Evolutionary conservation across 2,888 invertebrate species (phyloP), one percentile per base, ranked within the genome.

Genomic region (Thumatha senex): DNA sequence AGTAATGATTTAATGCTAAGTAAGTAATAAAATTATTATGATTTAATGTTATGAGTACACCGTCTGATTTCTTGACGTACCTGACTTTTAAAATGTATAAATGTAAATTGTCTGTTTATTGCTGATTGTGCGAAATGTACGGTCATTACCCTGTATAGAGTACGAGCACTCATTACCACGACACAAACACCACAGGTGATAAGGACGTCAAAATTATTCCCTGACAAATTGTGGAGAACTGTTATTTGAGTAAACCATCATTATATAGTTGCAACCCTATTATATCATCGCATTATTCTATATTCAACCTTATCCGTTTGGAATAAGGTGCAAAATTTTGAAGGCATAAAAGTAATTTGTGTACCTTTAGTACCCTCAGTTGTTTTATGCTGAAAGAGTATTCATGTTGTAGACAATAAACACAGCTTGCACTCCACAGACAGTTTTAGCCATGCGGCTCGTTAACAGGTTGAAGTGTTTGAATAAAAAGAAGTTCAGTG

Each of bases 181-280:
- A 15, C 15, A 13, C 14, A 42, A 31, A 31, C 13, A 48, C 15
- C 13, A 24, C 33, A 24, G 18, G 18, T 24, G 18, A 24, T 48
- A 48, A 29, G 24, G 29, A 46, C 38, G 31, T 18, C 18, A 33
- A 46, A 46, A 34, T 30, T 42, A 53, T 54, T 51, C 53, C 34
- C 29, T 14, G 35, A 29, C 35, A 29, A 69, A 67, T 33, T 12
- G 12, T 13, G 24, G 13, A 36, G 18, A 24, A 4, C 18, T 43
- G 44, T 30, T 14, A 38, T 45, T 73, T 67, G 72, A 72, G 67
- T 67, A 72, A 76, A 77, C 74, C 80, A 74, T 82, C 81, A 80
- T 83, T 83, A 82, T 80, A 67, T 69, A 64, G 66, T 73, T 67
- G 58, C 74, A 56, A 70, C 77, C 75, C 66, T 74, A 72, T 71